Percentiles rank a stretch among this genome's conserved stretches.
These are phyloP conservation scores for Julus scandinavius DNA, from an alignment of 2,888 invertebrate species.

Conservation along the genomic window DNA sequence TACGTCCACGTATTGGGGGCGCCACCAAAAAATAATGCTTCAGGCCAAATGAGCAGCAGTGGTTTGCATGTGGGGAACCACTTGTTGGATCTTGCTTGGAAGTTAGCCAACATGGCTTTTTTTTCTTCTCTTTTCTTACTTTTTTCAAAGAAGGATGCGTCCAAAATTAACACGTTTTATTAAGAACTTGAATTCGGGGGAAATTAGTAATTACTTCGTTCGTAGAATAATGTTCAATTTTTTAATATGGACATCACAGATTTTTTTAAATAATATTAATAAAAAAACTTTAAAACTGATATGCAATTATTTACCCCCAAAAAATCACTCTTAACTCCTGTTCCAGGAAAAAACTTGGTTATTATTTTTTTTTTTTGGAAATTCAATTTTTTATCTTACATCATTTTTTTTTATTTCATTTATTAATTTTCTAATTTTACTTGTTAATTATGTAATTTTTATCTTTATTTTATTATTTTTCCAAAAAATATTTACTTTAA, in stretches of 20 bases:
- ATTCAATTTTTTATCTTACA: no score
- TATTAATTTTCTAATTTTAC: no score
- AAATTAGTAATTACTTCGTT: background rate
- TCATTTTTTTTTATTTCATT: no score
- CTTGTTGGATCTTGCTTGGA: slow-evolving; percentile 43
- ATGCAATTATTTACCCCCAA: no score
- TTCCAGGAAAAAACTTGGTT: no score
- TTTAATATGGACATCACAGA: background rate
- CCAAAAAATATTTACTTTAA: no score
- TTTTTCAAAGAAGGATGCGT: background rate
- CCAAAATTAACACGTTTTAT: slow-evolving; percentile 8
- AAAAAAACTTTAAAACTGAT: no score
- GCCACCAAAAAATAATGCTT: background rate
- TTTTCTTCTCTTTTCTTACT: background rate
- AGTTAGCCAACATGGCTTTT: background rate
- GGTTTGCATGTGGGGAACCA: background rate
- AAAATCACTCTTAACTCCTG: no score
- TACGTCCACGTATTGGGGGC: slow-evolving; percentile 41
- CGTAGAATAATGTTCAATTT: background rate
- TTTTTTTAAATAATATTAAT: background rate
- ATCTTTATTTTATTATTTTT: no score
- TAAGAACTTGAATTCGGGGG: background rate
- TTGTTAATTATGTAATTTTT: no score
- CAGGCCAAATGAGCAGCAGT: slow-evolving; percentile 11
- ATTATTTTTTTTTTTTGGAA: no score